Evolutionary conservation across 2,888 invertebrate species (phyloP).

Genomic region (Campoplex capitator): DNA sequence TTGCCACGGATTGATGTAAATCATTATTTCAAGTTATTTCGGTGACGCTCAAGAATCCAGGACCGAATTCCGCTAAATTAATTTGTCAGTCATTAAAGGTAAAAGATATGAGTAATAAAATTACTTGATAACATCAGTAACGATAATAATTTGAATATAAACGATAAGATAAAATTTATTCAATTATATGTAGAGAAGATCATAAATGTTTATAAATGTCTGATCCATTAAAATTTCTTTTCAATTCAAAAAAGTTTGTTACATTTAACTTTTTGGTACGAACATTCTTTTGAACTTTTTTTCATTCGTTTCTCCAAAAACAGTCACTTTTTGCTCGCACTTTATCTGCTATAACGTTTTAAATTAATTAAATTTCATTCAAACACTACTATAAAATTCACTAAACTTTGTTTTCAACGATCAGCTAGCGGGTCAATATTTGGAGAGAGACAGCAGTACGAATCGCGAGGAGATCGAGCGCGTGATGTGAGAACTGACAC

Average conservation of each 20-base stretch:
- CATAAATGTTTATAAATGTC: too few species aligned
- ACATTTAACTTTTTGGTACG: too few species aligned
- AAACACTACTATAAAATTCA: conserved; percentile 1
- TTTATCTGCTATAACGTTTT: too few species aligned
- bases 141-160: not conserved
- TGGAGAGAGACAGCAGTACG: conserved; percentile 80
- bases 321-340: too few species aligned
- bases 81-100: conserved; percentile 95
- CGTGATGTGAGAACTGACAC: conserved; percentile 81
- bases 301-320: too few species aligned
- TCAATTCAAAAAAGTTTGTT: too few species aligned
- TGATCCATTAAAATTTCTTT: too few species aligned
- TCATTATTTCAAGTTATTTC: conserved; percentile 89
- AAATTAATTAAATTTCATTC: not conserved
- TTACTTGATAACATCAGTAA: not conserved
- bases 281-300: too few species aligned
- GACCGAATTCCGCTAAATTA: conserved; percentile 91
- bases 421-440: conserved; percentile 82
- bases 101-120: conserved; percentile 73
- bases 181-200: too few species aligned
- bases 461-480: conserved; percentile 80
- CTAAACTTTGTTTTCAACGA: conserved; percentile 3
- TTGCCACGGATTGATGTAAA: conserved; percentile 90
- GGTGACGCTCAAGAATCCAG: conserved; percentile 88
- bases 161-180: too few species aligned